Conservation (phyloP, 30 jellyfish, hydroid and myxozoan species). For the Pseudorhiza aurosa region DNA sequence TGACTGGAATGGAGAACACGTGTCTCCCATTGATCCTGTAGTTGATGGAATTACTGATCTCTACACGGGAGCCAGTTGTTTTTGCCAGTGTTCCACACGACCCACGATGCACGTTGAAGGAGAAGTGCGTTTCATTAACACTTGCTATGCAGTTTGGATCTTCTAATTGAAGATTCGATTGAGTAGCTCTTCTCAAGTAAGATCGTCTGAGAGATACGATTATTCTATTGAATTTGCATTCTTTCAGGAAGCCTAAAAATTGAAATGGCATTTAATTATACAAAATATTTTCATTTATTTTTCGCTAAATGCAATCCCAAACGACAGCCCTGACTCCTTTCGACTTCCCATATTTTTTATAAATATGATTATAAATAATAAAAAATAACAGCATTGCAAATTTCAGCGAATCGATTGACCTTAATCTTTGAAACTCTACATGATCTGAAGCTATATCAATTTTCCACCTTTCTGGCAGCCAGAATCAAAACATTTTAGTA, state of each 20-base stretch:
- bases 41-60: slow-evolving; percentile 45
- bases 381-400: too few species aligned
- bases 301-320: too few species aligned
- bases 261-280: too few species aligned
- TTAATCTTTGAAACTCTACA: too few species aligned
- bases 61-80: slow-evolving; percentile 5
- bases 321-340: too few species aligned
- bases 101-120: slow-evolving; percentile 13
- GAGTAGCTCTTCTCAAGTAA: slow-evolving; percentile 3
- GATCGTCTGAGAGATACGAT: slow-evolving; percentile 31
- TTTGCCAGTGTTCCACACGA: slow-evolving; percentile 60
- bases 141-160: slow-evolving; percentile 72
- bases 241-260: slow-evolving; percentile 47
- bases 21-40: slow-evolving; percentile 19
- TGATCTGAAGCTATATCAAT: too few species aligned
- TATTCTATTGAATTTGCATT: slow-evolving; percentile 32
- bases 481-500: too few species aligned
- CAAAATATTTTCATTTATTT: too few species aligned
- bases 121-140: slow-evolving; percentile 51
- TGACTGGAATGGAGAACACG: slow-evolving; percentile 17
- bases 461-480: too few species aligned
- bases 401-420: too few species aligned
- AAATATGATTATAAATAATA: too few species aligned
- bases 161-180: slow-evolving; percentile 17
- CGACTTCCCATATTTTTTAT: too few species aligned